Evolutionary conservation across 2,113 vertebrate species (phyloP).

Genomic region (Telmatochromis sp.): DNA sequence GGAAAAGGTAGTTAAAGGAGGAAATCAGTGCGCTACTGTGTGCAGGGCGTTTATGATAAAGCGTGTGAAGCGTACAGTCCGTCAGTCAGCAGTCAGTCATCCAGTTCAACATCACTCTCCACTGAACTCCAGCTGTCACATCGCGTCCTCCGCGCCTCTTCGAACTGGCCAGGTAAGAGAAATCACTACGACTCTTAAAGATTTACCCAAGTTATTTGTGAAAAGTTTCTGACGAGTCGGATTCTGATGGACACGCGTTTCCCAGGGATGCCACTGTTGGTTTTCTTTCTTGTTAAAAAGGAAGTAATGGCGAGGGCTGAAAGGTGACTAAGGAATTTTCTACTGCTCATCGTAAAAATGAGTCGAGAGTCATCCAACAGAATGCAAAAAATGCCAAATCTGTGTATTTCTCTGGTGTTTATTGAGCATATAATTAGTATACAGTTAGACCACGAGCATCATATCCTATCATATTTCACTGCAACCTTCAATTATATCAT

Average conservation of each 20-base stretch:
- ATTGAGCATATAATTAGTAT: neutral
- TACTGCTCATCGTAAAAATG: neutral
- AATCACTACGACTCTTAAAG: neutral
- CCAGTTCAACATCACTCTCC: conserved; percentile 44
- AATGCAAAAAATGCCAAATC: neutral
- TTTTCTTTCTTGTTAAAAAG: neutral
- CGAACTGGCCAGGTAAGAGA: conserved; percentile 42
- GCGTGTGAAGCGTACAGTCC: conserved; percentile 31
- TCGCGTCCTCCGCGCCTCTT: neutral
- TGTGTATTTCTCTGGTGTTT: neutral
- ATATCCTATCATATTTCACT: neutral
- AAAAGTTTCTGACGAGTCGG: conserved; percentile 23
- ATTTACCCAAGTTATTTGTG: neutral
- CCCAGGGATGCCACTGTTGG: neutral
- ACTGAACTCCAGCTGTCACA: conserved; percentile 46
- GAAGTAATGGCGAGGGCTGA: conserved; percentile 3
- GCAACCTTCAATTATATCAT: neutral
- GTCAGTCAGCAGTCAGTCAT: conserved; percentile 56
- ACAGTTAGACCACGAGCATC: neutral
- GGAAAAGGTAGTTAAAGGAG: neutral
- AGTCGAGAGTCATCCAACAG: neutral
- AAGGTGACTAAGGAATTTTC: neutral
- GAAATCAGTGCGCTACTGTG: conserved; percentile 17
- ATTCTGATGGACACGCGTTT: conserved; percentile 1
- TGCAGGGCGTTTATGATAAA: conserved; percentile 45